Conservation (phyloP, 2,797 vertebrate genomes). For the Coreius guichenoti region DNA sequence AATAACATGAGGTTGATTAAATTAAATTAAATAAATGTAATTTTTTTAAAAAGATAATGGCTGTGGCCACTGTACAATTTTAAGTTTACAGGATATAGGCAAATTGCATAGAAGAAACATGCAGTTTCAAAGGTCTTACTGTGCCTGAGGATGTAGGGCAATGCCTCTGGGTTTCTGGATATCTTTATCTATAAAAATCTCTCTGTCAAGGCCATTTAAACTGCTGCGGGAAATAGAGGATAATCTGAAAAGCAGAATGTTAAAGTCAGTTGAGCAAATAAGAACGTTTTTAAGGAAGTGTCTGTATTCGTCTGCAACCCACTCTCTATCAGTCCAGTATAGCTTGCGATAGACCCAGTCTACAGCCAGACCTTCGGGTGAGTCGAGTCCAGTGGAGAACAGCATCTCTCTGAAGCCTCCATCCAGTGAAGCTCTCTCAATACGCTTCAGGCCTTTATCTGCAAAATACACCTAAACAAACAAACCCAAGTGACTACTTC, state of each 20-base stretch:
- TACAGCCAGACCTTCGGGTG: conserved; percentile 85
- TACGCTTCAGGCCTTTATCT: conserved; percentile 80
- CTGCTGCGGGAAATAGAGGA: conserved; percentile 81
- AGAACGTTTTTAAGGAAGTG: background rate
- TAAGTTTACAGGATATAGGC: background rate
- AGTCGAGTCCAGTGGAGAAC: conserved; percentile 75
- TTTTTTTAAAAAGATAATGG: background rate
- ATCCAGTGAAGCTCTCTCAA: conserved; percentile 84
- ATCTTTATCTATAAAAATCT: conserved; percentile 78
- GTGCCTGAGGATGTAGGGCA: conserved; percentile 85
- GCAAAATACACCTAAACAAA: conserved; percentile 88
- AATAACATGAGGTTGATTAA: background rate
- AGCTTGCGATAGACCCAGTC: conserved; percentile 90
- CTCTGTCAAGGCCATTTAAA: conserved; percentile 79
- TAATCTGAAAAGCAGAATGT: conserved; percentile 75
- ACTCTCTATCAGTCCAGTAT: conserved; percentile 94
- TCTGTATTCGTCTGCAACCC: conserved; percentile 47
- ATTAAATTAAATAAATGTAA: background rate
- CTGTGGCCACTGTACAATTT: background rate
- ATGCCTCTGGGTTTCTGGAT: conserved; percentile 87
- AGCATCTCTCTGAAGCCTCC: conserved; percentile 82
- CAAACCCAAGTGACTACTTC: conserved; percentile 3
- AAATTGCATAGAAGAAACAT: background rate
- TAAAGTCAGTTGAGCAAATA: background rate
- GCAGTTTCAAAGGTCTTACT: conserved; percentile 75